Conservation (phyloP, 2,113 vertebrate genomes). For the Bolborhynchus lineola region DNA sequence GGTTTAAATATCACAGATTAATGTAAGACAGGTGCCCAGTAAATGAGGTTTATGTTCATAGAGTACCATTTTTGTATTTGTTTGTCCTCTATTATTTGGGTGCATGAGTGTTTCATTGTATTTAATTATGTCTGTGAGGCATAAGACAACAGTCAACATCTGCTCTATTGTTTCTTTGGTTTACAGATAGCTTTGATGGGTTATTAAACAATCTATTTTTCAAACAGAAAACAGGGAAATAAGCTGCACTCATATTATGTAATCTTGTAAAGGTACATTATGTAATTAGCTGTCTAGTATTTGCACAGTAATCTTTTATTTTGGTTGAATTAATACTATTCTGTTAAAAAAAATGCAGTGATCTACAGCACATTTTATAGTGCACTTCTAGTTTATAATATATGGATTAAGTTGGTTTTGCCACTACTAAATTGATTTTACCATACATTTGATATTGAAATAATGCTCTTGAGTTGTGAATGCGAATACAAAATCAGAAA, state of each 20-base stretch:
- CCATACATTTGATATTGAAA: background rate
- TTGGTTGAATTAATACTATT: conserved; percentile 56
- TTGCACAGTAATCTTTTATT: conserved; percentile 54
- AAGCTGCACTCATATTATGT: conserved; percentile 68
- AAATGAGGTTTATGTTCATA: conserved; percentile 58
- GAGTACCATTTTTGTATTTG: conserved; percentile 52
- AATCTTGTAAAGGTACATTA: conserved; percentile 74
- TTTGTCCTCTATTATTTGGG: conserved; percentile 72
- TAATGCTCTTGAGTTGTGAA: background rate
- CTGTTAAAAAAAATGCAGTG: background rate
- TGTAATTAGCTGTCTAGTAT: conserved; percentile 68
- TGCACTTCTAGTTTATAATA: background rate
- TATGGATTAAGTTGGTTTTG: background rate
- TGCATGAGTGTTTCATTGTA: conserved; percentile 74
- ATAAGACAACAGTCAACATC: conserved; percentile 80
- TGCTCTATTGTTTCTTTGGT: conserved; percentile 82
- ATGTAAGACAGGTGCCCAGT: conserved; percentile 72
- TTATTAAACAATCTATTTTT: conserved; percentile 85
- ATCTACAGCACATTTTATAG: background rate
- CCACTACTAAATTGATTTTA: background rate
- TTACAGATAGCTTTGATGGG: conserved; percentile 82
- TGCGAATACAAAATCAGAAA: background rate
- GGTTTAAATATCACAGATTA: conserved; percentile 20
- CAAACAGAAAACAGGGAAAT: conserved; percentile 73
- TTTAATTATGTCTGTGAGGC: conserved; percentile 80